Evolutionary conservation across 2,888 invertebrate species (phyloP).

Genomic region (Salpingus planirostris): DNA sequence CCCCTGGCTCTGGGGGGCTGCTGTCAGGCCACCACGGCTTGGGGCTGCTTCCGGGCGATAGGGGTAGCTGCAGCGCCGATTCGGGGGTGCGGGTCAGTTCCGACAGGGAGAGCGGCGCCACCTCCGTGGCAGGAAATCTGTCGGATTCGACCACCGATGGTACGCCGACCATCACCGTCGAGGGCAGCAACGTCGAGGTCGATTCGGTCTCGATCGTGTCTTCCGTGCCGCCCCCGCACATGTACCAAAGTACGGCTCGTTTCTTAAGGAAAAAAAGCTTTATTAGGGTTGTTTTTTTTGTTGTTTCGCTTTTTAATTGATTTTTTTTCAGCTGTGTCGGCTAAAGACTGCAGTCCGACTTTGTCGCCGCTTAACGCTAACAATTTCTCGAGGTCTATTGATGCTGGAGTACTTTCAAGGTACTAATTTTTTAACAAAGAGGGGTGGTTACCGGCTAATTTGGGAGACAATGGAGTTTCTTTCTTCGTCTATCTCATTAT

Average conservation of each 20-base stretch:
- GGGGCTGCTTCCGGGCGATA: conserved; percentile 51
- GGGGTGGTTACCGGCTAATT: conserved; percentile 1
- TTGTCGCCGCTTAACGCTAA: conserved; percentile 69
- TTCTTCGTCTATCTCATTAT: too few species aligned
- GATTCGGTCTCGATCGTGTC: conserved; percentile 64
- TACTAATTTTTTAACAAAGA: too few species aligned
- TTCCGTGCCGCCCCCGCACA: conserved; percentile 55
- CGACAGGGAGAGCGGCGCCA: conserved; percentile 71
- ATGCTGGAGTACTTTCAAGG: conserved; percentile 58
- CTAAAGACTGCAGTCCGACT: conserved; percentile 77
- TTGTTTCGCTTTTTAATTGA: too few species aligned
- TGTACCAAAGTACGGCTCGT: too few species aligned
- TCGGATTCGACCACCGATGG: conserved; percentile 74
- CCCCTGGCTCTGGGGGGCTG: conserved; percentile 49
- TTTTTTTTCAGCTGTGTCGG: conserved; percentile 52
- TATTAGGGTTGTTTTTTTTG: too few species aligned
- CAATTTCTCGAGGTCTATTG: conserved; percentile 68
- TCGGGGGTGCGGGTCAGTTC: conserved; percentile 79
- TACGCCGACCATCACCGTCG: conserved; percentile 50
- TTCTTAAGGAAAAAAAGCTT: too few species aligned
- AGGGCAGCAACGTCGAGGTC: conserved; percentile 56
- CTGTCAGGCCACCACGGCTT: conserved; percentile 44
- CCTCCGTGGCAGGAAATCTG: conserved; percentile 73
- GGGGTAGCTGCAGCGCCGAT: conserved; percentile 80
- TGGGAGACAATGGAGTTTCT: too few species aligned